phyloP scores from a whole-genome alignment of 2,888 invertebrate genomes.

The Melieria picta region DNA sequence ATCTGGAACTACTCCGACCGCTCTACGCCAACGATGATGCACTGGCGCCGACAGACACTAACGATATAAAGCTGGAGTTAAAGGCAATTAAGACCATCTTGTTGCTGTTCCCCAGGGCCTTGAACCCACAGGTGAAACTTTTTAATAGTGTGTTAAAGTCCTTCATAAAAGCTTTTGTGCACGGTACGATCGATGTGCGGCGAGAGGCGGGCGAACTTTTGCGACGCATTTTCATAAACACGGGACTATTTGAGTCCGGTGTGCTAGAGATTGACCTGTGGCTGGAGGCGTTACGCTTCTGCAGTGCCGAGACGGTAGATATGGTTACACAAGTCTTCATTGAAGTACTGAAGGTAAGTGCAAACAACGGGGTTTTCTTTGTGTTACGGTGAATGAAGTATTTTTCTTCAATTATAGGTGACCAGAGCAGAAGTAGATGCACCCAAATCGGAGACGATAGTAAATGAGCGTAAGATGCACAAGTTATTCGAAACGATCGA shows the following conservation, averaged over 20 bases:
- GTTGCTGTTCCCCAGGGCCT: constrained; percentile 66
- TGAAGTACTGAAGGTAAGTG: constrained; percentile 49
- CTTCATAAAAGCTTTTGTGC: constrained; percentile 69
- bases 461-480: constrained; percentile 49
- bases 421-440: constrained; percentile 48
- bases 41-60: background rate
- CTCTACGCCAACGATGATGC: constrained; percentile 52
- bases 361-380: background rate
- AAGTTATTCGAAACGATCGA: constrained; percentile 65
- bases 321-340: constrained; percentile 54
- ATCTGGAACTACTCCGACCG: constrained; percentile 61
- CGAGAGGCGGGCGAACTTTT: constrained; percentile 70
- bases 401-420: constrained; percentile 43
- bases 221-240: constrained; percentile 71
- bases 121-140: constrained; percentile 68
- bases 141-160: constrained; percentile 70
- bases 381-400: background rate
- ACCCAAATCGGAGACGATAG: constrained; percentile 41
- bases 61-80: constrained; percentile 57
- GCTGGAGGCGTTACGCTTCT: constrained; percentile 67
- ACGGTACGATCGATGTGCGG: constrained; percentile 58
- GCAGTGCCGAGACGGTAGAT: constrained; percentile 49
- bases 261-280: constrained; percentile 74
- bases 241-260: constrained; percentile 72
- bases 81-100: constrained; percentile 64